Conservation (phyloP, 1,140 invertebrate genomes). For the Drosophila santomea region DNA sequence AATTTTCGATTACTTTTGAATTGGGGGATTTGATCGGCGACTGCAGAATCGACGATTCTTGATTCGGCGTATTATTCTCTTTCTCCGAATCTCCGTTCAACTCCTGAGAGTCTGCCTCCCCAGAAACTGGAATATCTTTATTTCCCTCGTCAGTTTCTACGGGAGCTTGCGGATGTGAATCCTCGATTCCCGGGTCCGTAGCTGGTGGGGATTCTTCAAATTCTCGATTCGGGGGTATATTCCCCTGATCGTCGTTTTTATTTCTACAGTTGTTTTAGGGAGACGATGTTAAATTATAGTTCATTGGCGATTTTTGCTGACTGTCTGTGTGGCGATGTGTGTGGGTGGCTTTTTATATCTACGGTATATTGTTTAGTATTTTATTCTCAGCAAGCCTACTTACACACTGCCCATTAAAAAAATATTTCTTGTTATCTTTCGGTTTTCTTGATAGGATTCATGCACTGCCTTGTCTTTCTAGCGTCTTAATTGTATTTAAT, state of each 20-base stretch:
- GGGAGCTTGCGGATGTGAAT: neutral
- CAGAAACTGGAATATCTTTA: no score
- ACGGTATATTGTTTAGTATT: neutral
- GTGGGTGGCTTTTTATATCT: neutral
- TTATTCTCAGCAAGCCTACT: neutral
- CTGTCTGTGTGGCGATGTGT: neutral
- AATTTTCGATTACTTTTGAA: neutral
- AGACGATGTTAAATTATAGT: neutral
- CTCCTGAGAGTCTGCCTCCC: no score
- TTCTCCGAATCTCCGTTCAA: neutral
- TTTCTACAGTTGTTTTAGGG: neutral
- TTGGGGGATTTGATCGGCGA: neutral
- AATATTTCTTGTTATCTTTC: neutral
- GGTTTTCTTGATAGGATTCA: neutral
- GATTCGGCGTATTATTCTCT: neutral
- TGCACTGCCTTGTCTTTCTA: conserved; percentile 19
- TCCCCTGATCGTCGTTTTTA: neutral
- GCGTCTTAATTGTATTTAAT: conserved; percentile 23
- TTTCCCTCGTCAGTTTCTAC: neutral
- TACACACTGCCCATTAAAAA: neutral
- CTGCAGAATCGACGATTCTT: neutral
- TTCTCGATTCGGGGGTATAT: neutral
- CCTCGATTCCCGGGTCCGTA: neutral
- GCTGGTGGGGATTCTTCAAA: neutral
- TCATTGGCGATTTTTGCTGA: neutral